Conservation (phyloP, 2,797 vertebrate genomes). For the Hipposideros larvatus region DNA sequence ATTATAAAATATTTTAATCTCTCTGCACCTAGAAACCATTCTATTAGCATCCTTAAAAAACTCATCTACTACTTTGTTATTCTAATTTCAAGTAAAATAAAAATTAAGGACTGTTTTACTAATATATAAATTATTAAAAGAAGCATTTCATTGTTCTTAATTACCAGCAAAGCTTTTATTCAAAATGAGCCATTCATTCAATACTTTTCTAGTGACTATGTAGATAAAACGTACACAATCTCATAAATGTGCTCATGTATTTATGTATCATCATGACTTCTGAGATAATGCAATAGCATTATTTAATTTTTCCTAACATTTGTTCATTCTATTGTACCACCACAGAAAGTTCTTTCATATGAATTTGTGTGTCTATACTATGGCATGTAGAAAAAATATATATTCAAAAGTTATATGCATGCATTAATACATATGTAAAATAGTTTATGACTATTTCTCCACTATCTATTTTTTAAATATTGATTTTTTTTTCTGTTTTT, state of each 20-base stretch:
- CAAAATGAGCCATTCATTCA: conserved; percentile 30
- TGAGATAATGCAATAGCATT: background rate
- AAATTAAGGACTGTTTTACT: background rate
- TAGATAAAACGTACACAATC: background rate
- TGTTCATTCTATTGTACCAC: background rate
- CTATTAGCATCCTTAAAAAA: background rate
- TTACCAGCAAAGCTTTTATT: background rate
- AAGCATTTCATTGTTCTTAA: background rate
- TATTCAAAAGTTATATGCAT: background rate
- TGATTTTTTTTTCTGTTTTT: background rate
- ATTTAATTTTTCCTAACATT: background rate
- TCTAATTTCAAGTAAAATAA: conserved; percentile 10
- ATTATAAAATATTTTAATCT: background rate
- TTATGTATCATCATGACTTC: background rate
- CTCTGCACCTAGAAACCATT: background rate
- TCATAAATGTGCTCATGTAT: background rate
- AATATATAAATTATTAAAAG: background rate
- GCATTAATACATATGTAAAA: background rate
- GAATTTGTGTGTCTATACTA: background rate
- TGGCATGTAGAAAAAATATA: background rate
- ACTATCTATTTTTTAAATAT: background rate
- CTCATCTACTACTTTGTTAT: background rate
- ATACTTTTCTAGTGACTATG: background rate
- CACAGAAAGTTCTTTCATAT: background rate
- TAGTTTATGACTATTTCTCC: background rate